Evolutionary conservation across 1,140 invertebrate species (phyloP).

Genomic region (Campoletis sonorensis): DNA sequence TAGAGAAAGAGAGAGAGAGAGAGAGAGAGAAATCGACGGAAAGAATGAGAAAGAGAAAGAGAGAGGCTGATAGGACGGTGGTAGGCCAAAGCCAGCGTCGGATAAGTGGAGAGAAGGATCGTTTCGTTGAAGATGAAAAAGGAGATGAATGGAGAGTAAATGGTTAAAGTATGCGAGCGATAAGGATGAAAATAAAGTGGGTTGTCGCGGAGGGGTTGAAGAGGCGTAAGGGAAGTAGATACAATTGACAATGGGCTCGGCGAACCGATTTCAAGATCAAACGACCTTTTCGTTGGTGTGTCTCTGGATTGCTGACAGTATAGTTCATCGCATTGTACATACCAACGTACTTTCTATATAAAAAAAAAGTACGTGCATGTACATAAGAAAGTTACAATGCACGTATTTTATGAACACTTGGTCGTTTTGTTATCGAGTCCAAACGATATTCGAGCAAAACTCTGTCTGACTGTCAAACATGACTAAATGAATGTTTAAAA

Average conservation of each 20-base stretch:
- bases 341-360: not conserved
- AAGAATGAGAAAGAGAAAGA: too few species aligned
- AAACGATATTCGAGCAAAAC: too few species aligned
- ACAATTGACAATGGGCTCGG: constrained; percentile 75
- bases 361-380: not conserved
- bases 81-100: not conserved
- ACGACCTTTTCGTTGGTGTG: constrained; percentile 61
- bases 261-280: constrained; percentile 75
- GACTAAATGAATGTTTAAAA: too few species aligned
- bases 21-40: not conserved
- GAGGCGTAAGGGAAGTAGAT: constrained; percentile 72
- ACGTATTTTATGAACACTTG: not conserved
- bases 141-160: constrained; percentile 38
- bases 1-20: not conserved
- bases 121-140: constrained; percentile 25
- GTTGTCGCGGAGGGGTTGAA: constrained; percentile 61
- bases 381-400: not conserved
- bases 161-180: constrained; percentile 59
- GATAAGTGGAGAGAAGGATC: not conserved
- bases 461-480: too few species aligned
- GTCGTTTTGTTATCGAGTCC: too few species aligned
- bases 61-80: too few species aligned
- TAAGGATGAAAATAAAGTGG: constrained; percentile 67
- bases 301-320: constrained; percentile 8
- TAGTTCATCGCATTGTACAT: not conserved